Evolutionary conservation across 2,888 invertebrate genomes (phyloP).

Genomic region (Leistus spinibarbis): DNA sequence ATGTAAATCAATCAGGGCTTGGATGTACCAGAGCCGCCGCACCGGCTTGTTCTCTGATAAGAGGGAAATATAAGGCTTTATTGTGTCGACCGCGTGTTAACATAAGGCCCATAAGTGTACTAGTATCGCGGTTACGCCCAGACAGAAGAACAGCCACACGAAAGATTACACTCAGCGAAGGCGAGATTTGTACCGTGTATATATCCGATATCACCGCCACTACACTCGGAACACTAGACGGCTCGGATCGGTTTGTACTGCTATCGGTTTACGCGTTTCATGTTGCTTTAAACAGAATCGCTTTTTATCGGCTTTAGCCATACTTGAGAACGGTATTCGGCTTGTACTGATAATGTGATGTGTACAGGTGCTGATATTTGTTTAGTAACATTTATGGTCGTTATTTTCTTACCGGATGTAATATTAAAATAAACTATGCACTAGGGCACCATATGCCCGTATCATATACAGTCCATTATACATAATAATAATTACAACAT

Average conservation of each 20-base stretch:
- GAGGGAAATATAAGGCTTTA: conserved; percentile 38
- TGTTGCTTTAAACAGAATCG: too few relatives aligned
- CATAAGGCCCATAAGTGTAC: conserved; percentile 32
- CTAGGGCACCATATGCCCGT: too few relatives aligned
- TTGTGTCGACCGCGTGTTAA: conserved; percentile 36
- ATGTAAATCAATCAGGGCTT: conserved; percentile 35
- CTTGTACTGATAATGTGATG: too few relatives aligned
- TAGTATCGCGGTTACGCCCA: conserved; percentile 30
- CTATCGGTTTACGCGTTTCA: not conserved
- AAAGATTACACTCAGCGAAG: conserved; percentile 33
- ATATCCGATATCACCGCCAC: not conserved
- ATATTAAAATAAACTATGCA: too few relatives aligned
- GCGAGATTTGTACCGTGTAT: conserved; percentile 28
- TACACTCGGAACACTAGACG: conserved; percentile 4
- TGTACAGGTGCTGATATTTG: too few relatives aligned
- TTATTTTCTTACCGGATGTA: too few relatives aligned
- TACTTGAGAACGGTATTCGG: too few relatives aligned
- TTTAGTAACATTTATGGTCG: too few relatives aligned
- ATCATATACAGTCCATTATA: too few relatives aligned
- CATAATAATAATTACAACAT: too few relatives aligned
- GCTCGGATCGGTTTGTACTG: too few relatives aligned
- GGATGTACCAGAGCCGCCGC: not conserved
- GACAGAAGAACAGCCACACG: conserved; percentile 34
- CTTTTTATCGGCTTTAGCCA: too few relatives aligned
- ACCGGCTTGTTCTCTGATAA: conserved; percentile 16